Percentiles rank a stretch among this genome's conserved stretches.
phyloP scores from a whole-genome alignment of 2,797 vertebrate species.

The Phalanger gymnotis region DNA sequence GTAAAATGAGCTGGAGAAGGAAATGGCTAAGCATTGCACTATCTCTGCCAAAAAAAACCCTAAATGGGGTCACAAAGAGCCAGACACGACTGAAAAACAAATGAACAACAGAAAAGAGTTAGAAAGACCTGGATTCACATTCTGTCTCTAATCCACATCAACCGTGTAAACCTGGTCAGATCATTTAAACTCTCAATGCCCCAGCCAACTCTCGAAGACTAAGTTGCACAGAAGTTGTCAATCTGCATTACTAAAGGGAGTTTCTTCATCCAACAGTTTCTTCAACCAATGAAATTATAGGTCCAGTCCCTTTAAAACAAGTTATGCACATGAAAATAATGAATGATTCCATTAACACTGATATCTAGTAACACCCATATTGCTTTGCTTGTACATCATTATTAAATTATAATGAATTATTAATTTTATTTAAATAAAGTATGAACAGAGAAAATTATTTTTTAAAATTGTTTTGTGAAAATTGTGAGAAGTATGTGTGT shows the following conservation, averaged over 20 bases:
- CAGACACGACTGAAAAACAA: too few species aligned
- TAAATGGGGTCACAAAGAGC: too few species aligned
- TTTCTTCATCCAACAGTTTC: not conserved
- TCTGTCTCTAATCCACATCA: not conserved
- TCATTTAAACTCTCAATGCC: too few species aligned
- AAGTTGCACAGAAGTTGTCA: not conserved
- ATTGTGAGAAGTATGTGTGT: not conserved
- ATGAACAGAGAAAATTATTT: not conserved
- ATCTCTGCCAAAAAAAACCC: too few species aligned
- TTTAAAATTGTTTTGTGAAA: not conserved
- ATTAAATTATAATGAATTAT: not conserved
- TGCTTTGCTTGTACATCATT: not conserved
- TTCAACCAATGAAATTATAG: not conserved
- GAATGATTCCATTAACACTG: not conserved
- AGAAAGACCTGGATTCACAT: not conserved
- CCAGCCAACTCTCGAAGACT: not conserved
- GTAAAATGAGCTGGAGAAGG: too few species aligned
- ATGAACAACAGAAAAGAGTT: too few species aligned
- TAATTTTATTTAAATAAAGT: not conserved
- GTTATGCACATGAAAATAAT: not conserved
- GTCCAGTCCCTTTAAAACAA: not conserved
- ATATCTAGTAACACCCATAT: not conserved
- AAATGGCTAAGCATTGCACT: too few species aligned
- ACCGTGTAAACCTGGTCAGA: not conserved
- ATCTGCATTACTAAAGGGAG: not conserved